Percentiles rank a stretch among this genome's conserved stretches.
phyloP scores from a whole-genome alignment of 2,888 invertebrate genomes.

The Phasia obesa region DNA sequence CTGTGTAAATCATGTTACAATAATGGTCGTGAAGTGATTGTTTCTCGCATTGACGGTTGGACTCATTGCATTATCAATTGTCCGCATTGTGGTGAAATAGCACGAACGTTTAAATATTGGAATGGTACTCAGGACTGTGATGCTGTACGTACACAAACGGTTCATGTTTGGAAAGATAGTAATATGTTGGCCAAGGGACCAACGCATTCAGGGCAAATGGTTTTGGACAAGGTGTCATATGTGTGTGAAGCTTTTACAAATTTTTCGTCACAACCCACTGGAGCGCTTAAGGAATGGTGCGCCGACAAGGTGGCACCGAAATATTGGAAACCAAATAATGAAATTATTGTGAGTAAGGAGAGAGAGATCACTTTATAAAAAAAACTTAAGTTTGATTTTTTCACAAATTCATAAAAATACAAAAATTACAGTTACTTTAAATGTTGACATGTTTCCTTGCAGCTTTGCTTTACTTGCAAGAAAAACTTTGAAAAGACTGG shows the following conservation, averaged over 20 bases:
- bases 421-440: too few species aligned
- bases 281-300: slow-evolving; percentile 87
- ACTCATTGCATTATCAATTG: slow-evolving; percentile 91
- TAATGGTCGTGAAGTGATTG: slow-evolving; percentile 83
- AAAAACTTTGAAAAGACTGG: slow-evolving; percentile 84
- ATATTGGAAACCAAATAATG: slow-evolving; percentile 91
- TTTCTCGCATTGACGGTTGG: slow-evolving; percentile 82
- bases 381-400: neutral
- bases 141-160: slow-evolving; percentile 85
- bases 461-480: slow-evolving; percentile 88
- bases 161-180: slow-evolving; percentile 88
- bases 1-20: slow-evolving; percentile 86
- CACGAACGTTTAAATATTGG: slow-evolving; percentile 90
- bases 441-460: neutral
- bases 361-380: neutral
- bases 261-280: slow-evolving; percentile 88
- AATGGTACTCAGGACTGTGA: slow-evolving; percentile 89
- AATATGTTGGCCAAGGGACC: slow-evolving; percentile 83
- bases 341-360: slow-evolving; percentile 85
- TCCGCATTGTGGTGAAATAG: slow-evolving; percentile 84
- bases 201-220: slow-evolving; percentile 84
- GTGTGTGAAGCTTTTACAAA: slow-evolving; percentile 86
- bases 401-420: neutral
- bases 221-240: slow-evolving; percentile 86
- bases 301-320: slow-evolving; percentile 89